A percentile compares a stretch with the other conserved stretches of the same genome.
Conservation (phyloP, 1,140 invertebrate genomes). For the Metaphire vulgaris region DNA sequence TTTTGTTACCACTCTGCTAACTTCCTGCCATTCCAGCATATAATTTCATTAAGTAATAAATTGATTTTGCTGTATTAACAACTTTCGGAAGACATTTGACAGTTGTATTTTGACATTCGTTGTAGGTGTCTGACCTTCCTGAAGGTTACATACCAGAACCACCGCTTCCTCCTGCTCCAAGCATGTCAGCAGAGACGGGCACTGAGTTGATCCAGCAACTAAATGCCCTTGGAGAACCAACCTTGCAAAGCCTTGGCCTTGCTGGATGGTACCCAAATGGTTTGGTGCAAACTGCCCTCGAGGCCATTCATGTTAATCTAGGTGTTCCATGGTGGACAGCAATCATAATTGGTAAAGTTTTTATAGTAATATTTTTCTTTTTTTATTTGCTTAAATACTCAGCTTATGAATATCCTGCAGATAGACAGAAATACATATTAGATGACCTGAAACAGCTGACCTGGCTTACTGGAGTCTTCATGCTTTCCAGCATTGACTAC, state of each 20-base stretch:
- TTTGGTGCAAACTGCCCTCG: slow-evolving; percentile 68
- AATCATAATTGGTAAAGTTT: slow-evolving; percentile 65
- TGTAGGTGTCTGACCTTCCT: not conserved
- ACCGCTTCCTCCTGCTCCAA: not conserved
- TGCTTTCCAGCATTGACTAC: slow-evolving; percentile 19
- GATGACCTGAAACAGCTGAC: too few relatives aligned
- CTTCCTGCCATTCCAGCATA: not conserved
- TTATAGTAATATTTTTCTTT: too few relatives aligned
- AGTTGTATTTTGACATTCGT: not conserved
- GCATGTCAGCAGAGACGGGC: not conserved
- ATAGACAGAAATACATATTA: too few relatives aligned
- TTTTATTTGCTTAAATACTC: too few relatives aligned
- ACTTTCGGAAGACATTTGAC: too few relatives aligned
- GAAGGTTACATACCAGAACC: not conserved
- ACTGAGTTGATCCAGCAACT: slow-evolving; percentile 29
- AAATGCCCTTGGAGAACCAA: slow-evolving; percentile 63
- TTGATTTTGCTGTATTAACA: not conserved
- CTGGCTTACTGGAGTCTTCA: too few relatives aligned
- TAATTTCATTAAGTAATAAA: not conserved
- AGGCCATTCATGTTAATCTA: slow-evolving; percentile 68
- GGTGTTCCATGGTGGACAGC: slow-evolving; percentile 83
- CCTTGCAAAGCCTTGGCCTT: slow-evolving; percentile 71
- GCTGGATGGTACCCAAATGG: slow-evolving; percentile 71
- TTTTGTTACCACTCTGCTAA: not conserved
- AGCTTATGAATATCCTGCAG: too few relatives aligned